A percentile compares a stretch with the other conserved stretches of the same genome.
These are phyloP conservation scores for Dinomys branickii DNA, from an alignment of 2,113 vertebrate species.

Conservation along the genomic window DNA sequence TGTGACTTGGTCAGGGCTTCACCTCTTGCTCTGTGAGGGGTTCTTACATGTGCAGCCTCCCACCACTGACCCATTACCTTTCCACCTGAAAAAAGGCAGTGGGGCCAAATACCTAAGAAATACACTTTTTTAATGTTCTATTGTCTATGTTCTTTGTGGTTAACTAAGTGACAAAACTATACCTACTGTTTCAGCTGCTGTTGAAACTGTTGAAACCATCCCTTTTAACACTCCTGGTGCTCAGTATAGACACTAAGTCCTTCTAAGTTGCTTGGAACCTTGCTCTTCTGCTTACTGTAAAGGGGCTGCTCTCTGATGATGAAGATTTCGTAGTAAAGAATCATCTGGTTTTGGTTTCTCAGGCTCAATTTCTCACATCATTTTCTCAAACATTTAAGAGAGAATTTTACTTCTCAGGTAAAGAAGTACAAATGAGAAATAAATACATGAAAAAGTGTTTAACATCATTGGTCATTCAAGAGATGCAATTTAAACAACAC, in stretches of 20 bases:
- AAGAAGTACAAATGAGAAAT: too few relatives aligned
- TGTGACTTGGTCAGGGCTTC: not conserved
- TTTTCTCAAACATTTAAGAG: not conserved
- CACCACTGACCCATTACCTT: not conserved
- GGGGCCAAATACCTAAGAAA: not conserved
- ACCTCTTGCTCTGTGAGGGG: not conserved
- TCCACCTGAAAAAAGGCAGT: constrained; percentile 13
- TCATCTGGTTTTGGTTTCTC: not conserved
- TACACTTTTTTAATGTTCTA: not conserved
- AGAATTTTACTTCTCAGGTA: not conserved
- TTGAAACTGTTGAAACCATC: not conserved
- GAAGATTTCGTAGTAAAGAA: not conserved
- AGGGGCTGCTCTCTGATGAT: not conserved
- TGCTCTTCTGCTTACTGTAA: not conserved
- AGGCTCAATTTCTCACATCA: not conserved
- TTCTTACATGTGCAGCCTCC: not conserved
- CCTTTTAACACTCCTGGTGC: not conserved
- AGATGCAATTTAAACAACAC: too few relatives aligned
- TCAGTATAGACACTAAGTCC: not conserved
- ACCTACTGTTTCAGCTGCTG: not conserved
- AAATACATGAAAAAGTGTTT: too few relatives aligned
- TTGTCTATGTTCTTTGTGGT: not conserved
- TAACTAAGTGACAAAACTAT: not conserved
- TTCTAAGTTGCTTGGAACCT: not conserved
- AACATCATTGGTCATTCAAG: too few relatives aligned